These are phyloP conservation scores for Crax fasciolata DNA, from an alignment of 2,797 vertebrate genomes.

Conservation along the genomic window DNA sequence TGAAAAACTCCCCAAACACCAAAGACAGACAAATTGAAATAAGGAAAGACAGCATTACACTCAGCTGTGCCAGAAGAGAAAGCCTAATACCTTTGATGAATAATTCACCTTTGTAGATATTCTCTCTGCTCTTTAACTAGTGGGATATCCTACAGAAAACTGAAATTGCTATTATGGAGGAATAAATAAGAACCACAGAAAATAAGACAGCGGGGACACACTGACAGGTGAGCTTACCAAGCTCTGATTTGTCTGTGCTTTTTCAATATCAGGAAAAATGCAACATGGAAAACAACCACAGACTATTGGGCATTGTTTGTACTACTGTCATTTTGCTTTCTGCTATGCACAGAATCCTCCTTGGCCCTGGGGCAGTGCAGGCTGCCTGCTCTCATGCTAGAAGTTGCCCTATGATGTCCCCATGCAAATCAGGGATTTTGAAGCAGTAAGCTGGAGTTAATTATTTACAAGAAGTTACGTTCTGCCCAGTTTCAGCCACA, in stretches of 20 bases:
- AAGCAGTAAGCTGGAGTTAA: neutral
- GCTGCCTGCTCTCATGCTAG: neutral
- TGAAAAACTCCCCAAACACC: neutral
- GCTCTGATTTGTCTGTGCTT: neutral
- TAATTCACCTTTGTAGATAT: neutral
- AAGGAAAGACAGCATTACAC: neutral
- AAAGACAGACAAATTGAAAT: neutral
- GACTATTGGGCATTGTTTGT: neutral
- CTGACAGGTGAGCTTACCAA: neutral
- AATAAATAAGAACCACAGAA: neutral
- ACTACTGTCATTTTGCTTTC: neutral
- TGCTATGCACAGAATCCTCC: neutral
- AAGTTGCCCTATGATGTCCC: neutral
- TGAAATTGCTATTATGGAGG: neutral
- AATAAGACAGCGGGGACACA: neutral
- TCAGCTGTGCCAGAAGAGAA: neutral
- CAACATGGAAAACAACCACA: neutral
- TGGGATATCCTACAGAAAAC: neutral
- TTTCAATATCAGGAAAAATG: neutral
- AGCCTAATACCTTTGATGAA: neutral
- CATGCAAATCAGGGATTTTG: conserved; percentile 7
- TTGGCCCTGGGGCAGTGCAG: neutral
- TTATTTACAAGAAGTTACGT: conserved; percentile 9
- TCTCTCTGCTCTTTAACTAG: neutral
- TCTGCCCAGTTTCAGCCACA: conserved; percentile 8